phyloP scores from a whole-genome alignment of 2,113 vertebrate species.

The Channa maculata region DNA sequence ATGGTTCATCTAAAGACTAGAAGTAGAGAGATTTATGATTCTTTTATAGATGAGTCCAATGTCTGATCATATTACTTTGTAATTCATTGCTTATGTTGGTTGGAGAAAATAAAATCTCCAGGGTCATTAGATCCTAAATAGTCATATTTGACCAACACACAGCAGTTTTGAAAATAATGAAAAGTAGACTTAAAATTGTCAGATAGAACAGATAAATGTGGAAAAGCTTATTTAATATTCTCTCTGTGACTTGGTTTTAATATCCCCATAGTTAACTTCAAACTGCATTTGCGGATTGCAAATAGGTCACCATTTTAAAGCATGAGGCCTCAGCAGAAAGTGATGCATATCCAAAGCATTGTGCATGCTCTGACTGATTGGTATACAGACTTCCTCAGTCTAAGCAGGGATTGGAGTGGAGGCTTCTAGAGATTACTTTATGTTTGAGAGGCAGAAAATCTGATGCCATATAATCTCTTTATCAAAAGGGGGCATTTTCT shows the following conservation, averaged over 20 bases:
- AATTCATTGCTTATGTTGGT: background rate
- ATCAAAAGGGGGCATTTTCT: conserved; percentile 26
- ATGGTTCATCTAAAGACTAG: background rate
- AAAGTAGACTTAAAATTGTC: background rate
- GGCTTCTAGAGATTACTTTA: conserved; percentile 22
- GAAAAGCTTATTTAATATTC: background rate
- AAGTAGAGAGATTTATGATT: background rate
- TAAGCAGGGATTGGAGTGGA: background rate
- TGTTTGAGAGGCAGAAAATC: conserved; percentile 27
- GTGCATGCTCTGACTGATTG: conserved; percentile 42
- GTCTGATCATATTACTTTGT: conserved; percentile 2
- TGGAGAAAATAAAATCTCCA: background rate
- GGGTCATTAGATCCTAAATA: background rate
- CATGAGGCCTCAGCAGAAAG: conserved; percentile 6
- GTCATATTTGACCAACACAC: conserved; percentile 1
- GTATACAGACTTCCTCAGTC: background rate
- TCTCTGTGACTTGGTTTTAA: conserved; percentile 32
- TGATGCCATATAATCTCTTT: conserved; percentile 24
- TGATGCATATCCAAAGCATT: conserved; percentile 39
- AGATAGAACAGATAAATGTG: background rate
- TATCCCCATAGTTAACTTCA: conserved; percentile 20
- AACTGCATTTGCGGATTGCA: conserved; percentile 36
- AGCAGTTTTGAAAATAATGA: background rate
- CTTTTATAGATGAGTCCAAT: background rate
- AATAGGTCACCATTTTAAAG: conserved; percentile 48